Conservation (phyloP, 2,113 vertebrate genomes). For the Phyllostomus discolor region DNA sequence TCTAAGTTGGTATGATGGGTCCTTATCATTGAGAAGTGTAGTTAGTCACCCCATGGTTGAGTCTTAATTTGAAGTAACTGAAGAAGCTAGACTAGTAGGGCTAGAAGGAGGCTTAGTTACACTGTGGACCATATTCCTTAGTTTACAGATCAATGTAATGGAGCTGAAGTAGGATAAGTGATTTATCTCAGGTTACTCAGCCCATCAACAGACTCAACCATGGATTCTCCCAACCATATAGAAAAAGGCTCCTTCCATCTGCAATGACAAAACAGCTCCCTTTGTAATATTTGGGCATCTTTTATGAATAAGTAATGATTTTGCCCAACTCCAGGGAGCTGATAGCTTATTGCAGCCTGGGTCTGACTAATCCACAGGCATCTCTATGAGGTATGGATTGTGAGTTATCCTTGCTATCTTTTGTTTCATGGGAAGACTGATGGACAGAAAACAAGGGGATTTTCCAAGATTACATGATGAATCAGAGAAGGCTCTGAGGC, state of each 20-base stretch:
- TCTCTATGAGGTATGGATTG: not conserved
- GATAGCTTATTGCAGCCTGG: not conserved
- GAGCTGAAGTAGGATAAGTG: not conserved
- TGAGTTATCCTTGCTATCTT: not conserved
- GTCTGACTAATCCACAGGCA: not conserved
- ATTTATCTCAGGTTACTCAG: not conserved
- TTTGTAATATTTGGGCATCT: not conserved
- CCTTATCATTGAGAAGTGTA: not conserved
- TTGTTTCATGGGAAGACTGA: slow-evolving; percentile 1
- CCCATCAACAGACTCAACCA: not conserved
- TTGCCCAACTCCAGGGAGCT: not conserved
- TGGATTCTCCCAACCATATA: not conserved
- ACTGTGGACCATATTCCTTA: not conserved
- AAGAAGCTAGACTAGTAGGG: not conserved
- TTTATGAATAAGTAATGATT: not conserved
- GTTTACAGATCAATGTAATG: not conserved
- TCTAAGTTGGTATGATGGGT: not conserved
- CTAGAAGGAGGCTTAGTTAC: not conserved
- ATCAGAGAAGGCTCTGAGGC: not conserved
- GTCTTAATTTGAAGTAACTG: not conserved
- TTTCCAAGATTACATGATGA: slow-evolving; percentile 25
- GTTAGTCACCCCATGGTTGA: not conserved
- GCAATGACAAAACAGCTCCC: not conserved
- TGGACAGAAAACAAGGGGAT: slow-evolving; percentile 4
- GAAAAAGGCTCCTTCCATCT: not conserved